These are phyloP conservation scores for Lycaena phlaeas DNA, from an alignment of 2,888 invertebrate species.

Conservation along the genomic window DNA sequence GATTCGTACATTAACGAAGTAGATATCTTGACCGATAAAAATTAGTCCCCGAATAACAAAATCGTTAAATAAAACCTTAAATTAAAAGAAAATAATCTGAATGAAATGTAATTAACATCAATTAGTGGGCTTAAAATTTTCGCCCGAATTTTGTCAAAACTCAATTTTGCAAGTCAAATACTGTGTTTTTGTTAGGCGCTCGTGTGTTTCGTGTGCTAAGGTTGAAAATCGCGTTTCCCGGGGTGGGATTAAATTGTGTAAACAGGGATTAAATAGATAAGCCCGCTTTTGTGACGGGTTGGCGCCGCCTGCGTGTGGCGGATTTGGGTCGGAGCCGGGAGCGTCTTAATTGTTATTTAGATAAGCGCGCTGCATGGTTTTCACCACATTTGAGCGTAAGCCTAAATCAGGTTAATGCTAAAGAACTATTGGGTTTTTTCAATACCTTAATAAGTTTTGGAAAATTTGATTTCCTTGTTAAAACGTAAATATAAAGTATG, in stretches of 20 bases:
- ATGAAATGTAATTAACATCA: conserved; percentile 37
- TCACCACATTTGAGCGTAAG: no score
- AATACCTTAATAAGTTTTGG: no score
- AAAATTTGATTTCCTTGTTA: no score
- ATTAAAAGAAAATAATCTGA: conserved; percentile 38
- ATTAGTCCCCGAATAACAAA: conserved; percentile 23
- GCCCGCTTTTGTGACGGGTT: conserved; percentile 52
- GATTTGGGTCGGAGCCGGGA: conserved; percentile 37
- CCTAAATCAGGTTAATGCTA: no score
- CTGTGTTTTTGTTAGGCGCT: background rate
- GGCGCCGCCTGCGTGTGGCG: conserved; percentile 56
- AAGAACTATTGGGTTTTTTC: no score
- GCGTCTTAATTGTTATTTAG: conserved; percentile 5
- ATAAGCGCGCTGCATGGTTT: background rate
- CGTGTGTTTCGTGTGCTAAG: background rate
- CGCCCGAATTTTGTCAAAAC: conserved; percentile 60
- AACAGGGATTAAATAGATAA: conserved; percentile 70
- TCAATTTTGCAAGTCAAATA: conserved; percentile 70
- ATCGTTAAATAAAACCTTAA: no score
- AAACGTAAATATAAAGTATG: no score
- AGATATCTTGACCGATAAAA: conserved; percentile 8
- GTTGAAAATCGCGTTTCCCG: conserved; percentile 2
- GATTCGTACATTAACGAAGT: no score
- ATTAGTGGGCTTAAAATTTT: conserved; percentile 33
- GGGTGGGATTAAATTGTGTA: conserved; percentile 66